A percentile compares a stretch with the other conserved stretches of the same genome.
Evolutionary conservation across 2,113 vertebrate genomes (phyloP).

Genomic region (Dromaius novaehollandiae): DNA sequence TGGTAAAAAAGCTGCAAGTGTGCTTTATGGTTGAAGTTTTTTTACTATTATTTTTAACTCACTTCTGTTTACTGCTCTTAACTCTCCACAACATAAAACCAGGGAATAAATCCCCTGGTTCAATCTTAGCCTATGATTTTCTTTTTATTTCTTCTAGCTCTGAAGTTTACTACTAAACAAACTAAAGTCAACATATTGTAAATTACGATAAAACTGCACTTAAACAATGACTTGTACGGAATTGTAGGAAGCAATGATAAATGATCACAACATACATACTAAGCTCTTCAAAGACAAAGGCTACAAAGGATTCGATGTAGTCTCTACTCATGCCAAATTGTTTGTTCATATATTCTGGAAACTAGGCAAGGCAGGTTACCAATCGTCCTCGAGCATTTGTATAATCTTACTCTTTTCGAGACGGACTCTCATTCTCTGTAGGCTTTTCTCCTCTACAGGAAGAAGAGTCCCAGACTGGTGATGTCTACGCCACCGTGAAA

Average conservation of each 20-base stretch:
- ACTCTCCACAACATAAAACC: conserved; percentile 9
- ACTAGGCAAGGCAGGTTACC: neutral
- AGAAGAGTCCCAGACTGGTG: neutral
- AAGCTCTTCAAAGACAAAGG: neutral
- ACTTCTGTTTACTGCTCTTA: conserved; percentile 16
- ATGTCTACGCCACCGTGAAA: neutral
- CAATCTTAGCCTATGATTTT: neutral
- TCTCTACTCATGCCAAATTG: neutral
- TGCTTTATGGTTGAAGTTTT: neutral
- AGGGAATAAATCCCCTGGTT: neutral
- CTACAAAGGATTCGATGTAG: neutral
- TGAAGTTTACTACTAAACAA: neutral
- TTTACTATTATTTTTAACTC: neutral
- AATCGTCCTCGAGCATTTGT: neutral
- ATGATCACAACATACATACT: neutral
- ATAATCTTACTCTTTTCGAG: neutral
- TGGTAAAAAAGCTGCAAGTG: neutral
- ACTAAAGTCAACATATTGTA: neutral
- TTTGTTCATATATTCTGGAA: neutral
- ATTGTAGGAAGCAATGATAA: neutral
- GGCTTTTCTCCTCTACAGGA: neutral
- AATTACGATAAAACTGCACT: conserved; percentile 42
- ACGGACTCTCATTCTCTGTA: neutral
- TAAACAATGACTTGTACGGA: neutral
- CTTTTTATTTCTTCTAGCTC: neutral